Percentiles rank a stretch among this genome's conserved stretches.
Conservation (phyloP, 2,888 invertebrate genomes). For the Venusia cambrica region DNA sequence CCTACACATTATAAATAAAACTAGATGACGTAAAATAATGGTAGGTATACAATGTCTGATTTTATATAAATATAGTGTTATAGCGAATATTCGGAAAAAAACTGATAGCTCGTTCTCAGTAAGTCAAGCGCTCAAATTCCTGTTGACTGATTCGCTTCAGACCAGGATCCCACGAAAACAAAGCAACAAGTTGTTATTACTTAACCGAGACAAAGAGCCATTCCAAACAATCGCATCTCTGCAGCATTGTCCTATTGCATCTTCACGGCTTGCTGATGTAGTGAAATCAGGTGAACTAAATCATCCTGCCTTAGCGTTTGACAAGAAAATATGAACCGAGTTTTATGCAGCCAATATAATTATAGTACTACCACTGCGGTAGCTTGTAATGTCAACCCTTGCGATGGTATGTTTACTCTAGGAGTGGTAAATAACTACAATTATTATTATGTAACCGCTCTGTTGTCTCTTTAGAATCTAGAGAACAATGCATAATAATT, state of each 20-base stretch:
- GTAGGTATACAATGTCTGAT: no score
- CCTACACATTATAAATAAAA: no score
- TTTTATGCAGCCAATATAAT: constrained; percentile 3
- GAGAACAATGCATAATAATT: no score
- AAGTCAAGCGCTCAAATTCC: constrained; percentile 7
- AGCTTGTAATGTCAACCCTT: constrained; percentile 1
- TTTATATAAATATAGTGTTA: no score
- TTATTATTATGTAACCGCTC: no score
- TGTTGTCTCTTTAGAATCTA: no score
- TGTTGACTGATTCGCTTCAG: constrained; percentile 11
- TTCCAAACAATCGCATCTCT: constrained; percentile 30
- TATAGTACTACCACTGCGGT: neutral
- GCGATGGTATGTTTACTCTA: no score
- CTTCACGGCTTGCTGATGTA: constrained; percentile 27
- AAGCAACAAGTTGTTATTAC: constrained; percentile 30
- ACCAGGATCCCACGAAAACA: constrained; percentile 23
- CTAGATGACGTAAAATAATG: no score
- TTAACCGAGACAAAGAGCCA: constrained; percentile 29
- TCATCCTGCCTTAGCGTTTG: constrained; percentile 8
- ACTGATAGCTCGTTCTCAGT: no score
- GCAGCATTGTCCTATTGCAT: constrained; percentile 30
- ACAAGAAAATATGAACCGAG: constrained; percentile 9
- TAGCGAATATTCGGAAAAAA: no score
- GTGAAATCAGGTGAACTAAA: constrained; percentile 27
- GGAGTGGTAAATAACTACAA: no score